Evolutionary conservation across 2,888 invertebrate genomes (phyloP), one percentile per base, ranked within the genome.

Genomic region (Cetonia aurata): DNA sequence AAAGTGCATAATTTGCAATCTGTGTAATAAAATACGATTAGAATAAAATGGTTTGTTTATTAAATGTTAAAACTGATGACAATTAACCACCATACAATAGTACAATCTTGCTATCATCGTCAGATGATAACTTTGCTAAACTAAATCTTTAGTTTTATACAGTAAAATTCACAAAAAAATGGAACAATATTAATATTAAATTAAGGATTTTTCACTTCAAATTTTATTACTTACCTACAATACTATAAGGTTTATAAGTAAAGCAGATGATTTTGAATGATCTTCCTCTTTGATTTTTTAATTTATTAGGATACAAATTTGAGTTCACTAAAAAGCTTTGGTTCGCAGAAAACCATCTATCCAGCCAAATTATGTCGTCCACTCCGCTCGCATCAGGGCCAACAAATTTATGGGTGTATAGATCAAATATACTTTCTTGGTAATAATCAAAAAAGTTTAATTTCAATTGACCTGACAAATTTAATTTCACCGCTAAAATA

Each of bases 161-260:
- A n/a, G n/a, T n/a, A n/a, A n/a, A 25, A 25, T 4, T 3, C 25
- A 25, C 25, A 25, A 25, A 25, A n/a, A n/a, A n/a, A n/a, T n/a
- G n/a, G n/a, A n/a, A 4, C 25, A 25, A 25, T 25, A 3, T 25
- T 1, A 25, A 25, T 25, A 25, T 25, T 3, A 25, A 25, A 25
- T 25, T 4, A 25, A 25, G 3, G 25, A 4, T 25, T 4, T 25
- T 25, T 4, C 25, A n/a, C 37, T 8, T 37, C 6, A 37, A 37
- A 8, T 10, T 55, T 9, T 3, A 15, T n/a, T 56, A 72, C 75
- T 77, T 78, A 82, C 83, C 81, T 33, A 82, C 73, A 65, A 89
- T 82, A n/a, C 84, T 84, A 76, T 90, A 90, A 0, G 90, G 90
- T 76, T 87, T 87, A 76, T 91, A 91, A 42, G 85, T 86, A 78